phyloP scores from a whole-genome alignment of 2,113 vertebrate genomes.

The Eclectus roratus region DNA sequence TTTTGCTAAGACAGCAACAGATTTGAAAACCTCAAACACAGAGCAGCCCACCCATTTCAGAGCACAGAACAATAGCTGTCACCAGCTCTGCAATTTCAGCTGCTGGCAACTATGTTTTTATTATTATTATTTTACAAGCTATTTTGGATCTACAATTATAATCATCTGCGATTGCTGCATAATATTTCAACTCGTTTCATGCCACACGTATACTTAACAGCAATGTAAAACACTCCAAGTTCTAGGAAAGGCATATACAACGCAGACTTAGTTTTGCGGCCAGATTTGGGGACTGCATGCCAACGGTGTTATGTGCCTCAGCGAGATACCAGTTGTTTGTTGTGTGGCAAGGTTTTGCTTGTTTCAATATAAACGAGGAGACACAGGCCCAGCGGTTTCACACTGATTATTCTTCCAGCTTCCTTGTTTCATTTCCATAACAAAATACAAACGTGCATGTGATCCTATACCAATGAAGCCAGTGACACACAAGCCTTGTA shows the following conservation, averaged over 20 bases:
- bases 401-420: not conserved
- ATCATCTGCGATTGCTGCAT: not conserved
- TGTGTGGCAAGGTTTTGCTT: not conserved
- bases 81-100: conserved; percentile 31
- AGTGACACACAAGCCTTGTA: accelerated
- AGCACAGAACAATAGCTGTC: conserved; percentile 20
- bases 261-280: not conserved
- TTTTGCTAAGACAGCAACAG: conserved; percentile 3
- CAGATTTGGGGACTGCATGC: not conserved
- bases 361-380: not conserved
- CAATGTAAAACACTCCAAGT: not conserved
- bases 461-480: accelerated
- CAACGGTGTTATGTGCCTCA: accelerated
- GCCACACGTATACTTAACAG: not conserved
- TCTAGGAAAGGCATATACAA: not conserved
- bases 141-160: conserved; percentile 30
- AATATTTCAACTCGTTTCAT: conserved; percentile 11
- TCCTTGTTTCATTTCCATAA: not conserved
- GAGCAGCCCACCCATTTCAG: conserved; percentile 20
- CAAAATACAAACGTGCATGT: accelerated
- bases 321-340: not conserved
- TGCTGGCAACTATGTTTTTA: conserved; percentile 45
- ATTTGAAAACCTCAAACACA: conserved; percentile 9
- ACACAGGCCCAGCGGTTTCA: not conserved
- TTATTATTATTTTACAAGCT: conserved; percentile 49